Evolutionary conservation across 1,140 invertebrate genomes (phyloP), one percentile per base, ranked within the genome.

Genomic region (Heliothis subflexa): DNA sequence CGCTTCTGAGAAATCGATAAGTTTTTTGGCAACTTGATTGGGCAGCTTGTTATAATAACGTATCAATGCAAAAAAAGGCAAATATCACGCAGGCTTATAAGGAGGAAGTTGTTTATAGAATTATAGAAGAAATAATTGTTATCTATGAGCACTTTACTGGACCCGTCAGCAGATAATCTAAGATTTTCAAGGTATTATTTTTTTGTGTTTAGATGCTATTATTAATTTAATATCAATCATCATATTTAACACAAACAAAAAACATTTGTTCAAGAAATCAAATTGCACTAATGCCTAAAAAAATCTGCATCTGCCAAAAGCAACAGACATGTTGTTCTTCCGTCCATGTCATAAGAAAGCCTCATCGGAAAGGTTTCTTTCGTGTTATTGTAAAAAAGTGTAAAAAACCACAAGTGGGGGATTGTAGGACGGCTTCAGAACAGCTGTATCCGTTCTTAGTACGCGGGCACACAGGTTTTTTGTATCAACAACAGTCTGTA

Each of bases 381-480:
- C 9, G 16, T 59, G 57, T 75, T 75, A 14, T 11, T 59, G 57
- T 57, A 70, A 80, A 81, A 83, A 78, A 68, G 49, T 57, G 14
- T 62, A 62, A 75, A 78, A 80, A 80, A 80, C 76, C 52, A 55
- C 72, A 81, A 79, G 82, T 59, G 66, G 77, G 76, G 85, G 78
- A 87, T 87, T 86, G 79, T 80, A 85, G 88, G 72, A 85, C 82
- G 84, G 87, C 82, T 81, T 25, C 78, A 72, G 79, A 86, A 84
- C 91, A 91, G 88, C 91, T 91, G 91, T 93, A 89, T 90, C 86
- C 88, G 84, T 73, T 82, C 33, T 40, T 40, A 40, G 33, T 3
- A 9, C 33, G 77, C 78, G 52, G 57, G 40, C 10, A 57, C 57
- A 70, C 61, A 21, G 50, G 40, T 57, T 16, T 13, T 78, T 75